Evolutionary conservation across 2,797 vertebrate species (phyloP).

Genomic region (Micropoecilia bifurca): DNA sequence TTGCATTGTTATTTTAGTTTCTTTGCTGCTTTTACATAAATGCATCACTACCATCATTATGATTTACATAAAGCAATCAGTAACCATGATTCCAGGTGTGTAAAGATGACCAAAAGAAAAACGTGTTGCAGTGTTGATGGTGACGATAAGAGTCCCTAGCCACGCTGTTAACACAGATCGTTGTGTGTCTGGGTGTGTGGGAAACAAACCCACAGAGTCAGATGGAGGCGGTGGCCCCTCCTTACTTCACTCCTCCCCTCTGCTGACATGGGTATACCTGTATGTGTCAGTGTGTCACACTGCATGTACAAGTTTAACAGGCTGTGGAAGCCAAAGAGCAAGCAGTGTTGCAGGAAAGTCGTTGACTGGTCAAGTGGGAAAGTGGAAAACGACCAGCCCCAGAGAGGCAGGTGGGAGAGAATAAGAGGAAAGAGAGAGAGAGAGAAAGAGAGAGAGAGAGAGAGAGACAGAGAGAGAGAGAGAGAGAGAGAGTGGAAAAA

Average conservation of each 20-base stretch:
- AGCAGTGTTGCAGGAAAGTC: constrained; percentile 38
- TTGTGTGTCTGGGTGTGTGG: constrained; percentile 24
- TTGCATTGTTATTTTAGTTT: not conserved
- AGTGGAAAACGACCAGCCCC: constrained; percentile 31
- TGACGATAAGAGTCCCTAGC: constrained; percentile 3
- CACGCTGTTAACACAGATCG: not conserved
- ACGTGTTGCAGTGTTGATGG: constrained; percentile 17
- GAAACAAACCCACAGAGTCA: constrained; percentile 38
- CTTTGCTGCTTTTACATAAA: no score
- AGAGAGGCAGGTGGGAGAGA: constrained; percentile 27
- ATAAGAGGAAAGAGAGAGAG: not conserved
- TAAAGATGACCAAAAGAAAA: not conserved
- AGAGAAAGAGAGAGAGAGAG: constrained; percentile 15
- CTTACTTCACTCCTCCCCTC: constrained; percentile 47
- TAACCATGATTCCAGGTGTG: not conserved
- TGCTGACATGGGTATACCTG: constrained; percentile 46
- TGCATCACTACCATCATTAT: not conserved
- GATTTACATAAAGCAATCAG: constrained; percentile 14
- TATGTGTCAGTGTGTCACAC: constrained; percentile 30
- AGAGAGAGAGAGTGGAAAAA: constrained; percentile 16
- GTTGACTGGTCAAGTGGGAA: constrained; percentile 42
- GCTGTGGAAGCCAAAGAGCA: constrained; percentile 38
- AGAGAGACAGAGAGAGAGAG: constrained; percentile 3
- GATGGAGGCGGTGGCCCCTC: constrained; percentile 47
- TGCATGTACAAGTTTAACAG: constrained; percentile 34